phyloP scores from a whole-genome alignment of 2,797 vertebrate species.

The Ptychadena robeensis region DNA sequence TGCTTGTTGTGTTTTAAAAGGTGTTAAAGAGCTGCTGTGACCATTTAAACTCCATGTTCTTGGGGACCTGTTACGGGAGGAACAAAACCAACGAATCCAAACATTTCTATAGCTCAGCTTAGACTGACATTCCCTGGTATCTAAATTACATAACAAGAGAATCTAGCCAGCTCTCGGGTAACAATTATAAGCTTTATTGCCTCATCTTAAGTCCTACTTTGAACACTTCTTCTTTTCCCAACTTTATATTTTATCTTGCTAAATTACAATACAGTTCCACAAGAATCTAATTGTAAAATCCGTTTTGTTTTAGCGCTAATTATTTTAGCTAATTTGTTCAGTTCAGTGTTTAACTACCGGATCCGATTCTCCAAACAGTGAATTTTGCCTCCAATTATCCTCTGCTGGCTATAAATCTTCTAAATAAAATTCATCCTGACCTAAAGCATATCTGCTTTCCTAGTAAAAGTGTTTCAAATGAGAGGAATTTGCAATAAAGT shows the following conservation, averaged over 20 bases:
- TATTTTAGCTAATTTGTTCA: constrained; percentile 52
- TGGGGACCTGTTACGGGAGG: too few relatives aligned
- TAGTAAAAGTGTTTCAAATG: constrained; percentile 64
- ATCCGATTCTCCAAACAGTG: constrained; percentile 53
- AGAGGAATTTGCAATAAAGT: constrained; percentile 66
- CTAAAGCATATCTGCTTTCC: constrained; percentile 63
- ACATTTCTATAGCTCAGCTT: not conserved
- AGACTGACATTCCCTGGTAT: not conserved
- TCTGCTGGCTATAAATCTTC: constrained; percentile 60
- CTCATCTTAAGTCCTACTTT: constrained; percentile 3
- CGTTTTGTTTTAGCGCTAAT: not conserved
- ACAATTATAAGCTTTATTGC: not conserved
- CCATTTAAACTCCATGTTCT: too few relatives aligned
- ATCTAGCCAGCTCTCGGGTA: not conserved
- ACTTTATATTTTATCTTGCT: constrained; percentile 26
- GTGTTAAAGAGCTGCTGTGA: too few relatives aligned
- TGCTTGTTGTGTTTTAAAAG: too few relatives aligned
- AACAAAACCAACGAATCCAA: too few relatives aligned
- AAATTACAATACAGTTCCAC: constrained; percentile 20
- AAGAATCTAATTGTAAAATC: constrained; percentile 48
- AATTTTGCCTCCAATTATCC: constrained; percentile 62
- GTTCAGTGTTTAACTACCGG: constrained; percentile 54
- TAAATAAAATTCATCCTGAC: constrained; percentile 63
- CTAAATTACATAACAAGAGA: not conserved
- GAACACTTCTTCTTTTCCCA: constrained; percentile 13